phyloP scores from a whole-genome alignment of 2,888 invertebrate genomes.

The Metacarcinus magister region DNA sequence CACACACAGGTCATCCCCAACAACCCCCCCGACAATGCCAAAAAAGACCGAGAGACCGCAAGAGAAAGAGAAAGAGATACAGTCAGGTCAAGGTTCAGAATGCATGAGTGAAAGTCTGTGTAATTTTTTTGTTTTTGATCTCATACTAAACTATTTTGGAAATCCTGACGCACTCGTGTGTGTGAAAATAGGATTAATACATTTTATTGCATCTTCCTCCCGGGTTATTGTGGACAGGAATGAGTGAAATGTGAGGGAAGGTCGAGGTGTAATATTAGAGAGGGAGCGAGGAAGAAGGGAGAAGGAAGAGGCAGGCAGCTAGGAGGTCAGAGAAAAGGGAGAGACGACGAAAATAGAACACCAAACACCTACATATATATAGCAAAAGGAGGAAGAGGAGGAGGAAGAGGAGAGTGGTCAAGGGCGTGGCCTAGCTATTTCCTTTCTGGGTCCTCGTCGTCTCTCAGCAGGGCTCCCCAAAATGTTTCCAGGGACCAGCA shows the following conservation, averaged over 20 bases:
- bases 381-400: background rate
- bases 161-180: background rate
- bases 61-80: slow-evolving; percentile 7
- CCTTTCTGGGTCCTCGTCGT: background rate
- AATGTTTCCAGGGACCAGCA: background rate
- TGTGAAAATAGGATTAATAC: background rate
- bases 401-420: background rate
- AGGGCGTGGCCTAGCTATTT: background rate
- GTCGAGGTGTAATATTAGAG: background rate
- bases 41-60: background rate
- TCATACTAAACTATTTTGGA: background rate
- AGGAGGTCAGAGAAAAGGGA: background rate
- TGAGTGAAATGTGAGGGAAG: too few relatives aligned
- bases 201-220: too few relatives aligned
- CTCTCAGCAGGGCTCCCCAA: background rate
- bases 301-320: background rate
- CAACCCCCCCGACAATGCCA: too few relatives aligned
- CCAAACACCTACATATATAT: background rate
- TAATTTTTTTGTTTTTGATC: too few relatives aligned
- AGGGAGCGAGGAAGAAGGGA: background rate
- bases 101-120: background rate
- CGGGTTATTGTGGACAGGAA: too few relatives aligned
- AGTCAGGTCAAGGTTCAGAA: background rate
- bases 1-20: background rate
- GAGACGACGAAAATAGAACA: background rate